Conservation (phyloP, 2,888 invertebrate genomes). For the Sisyra nigra region DNA sequence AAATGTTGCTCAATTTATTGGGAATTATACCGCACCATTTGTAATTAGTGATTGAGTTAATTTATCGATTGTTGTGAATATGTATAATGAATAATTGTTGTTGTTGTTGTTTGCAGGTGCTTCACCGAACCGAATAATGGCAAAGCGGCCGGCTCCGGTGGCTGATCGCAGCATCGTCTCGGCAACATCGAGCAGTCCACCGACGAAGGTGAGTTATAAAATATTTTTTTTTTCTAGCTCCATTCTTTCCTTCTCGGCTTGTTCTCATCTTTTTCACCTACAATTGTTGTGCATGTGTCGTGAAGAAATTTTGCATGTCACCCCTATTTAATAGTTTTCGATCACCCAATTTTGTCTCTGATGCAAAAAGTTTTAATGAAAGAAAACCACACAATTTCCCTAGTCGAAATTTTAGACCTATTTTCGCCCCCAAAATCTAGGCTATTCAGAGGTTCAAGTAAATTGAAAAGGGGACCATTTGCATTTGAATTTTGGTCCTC, state of each 20-base stretch:
- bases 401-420: no score
- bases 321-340: no score
- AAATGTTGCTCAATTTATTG: no score
- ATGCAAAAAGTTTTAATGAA: no score
- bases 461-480: no score
- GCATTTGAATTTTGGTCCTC: no score
- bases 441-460: no score
- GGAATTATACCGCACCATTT: no score
- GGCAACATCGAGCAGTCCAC: constrained; percentile 28
- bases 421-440: no score
- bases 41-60: neutral
- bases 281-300: no score
- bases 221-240: neutral
- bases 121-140: constrained; percentile 30
- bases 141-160: constrained; percentile 28
- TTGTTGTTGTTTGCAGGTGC: constrained; percentile 27
- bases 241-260: neutral
- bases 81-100: neutral
- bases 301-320: neutral
- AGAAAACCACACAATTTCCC: no score
- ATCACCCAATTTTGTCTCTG: no score
- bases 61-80: neutral
- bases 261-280: neutral
- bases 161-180: constrained; percentile 28
- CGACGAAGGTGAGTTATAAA: constrained; percentile 28